A percentile compares a stretch with the other conserved stretches of the same genome.
Evolutionary conservation across 2,797 vertebrate genomes (phyloP).

Genomic region (Crocodylus rhombifer): DNA sequence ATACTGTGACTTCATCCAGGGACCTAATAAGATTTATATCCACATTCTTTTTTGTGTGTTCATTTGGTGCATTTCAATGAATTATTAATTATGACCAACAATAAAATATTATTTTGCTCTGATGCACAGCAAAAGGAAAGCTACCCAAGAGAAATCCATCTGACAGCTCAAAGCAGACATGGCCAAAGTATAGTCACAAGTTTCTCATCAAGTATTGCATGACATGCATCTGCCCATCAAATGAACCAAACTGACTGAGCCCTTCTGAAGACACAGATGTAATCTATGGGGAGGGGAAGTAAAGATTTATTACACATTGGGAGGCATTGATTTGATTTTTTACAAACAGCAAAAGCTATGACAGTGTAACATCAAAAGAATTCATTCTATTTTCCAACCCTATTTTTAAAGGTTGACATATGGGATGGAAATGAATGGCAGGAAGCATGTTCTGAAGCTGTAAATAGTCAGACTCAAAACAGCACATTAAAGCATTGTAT

Average conservation of each 20-base stretch:
- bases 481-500: constrained; percentile 27
- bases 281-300: constrained; percentile 74
- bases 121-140: constrained; percentile 79
- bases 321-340: constrained; percentile 63
- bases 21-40: constrained; percentile 82
- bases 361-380: constrained; percentile 48
- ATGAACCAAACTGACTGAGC: constrained; percentile 72
- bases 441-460: constrained; percentile 34
- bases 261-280: constrained; percentile 73
- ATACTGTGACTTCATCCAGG: constrained; percentile 77
- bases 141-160: constrained; percentile 77
- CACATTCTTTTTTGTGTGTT: constrained; percentile 69
- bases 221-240: constrained; percentile 77
- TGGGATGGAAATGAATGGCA: constrained; percentile 29
- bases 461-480: constrained; percentile 41
- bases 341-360: constrained; percentile 48
- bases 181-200: constrained; percentile 67
- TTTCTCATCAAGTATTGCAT: constrained; percentile 69
- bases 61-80: constrained; percentile 83
- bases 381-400: constrained; percentile 35
- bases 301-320: constrained; percentile 60
- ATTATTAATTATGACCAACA: constrained; percentile 87
- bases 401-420: constrained; percentile 54
- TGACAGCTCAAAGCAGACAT: constrained; percentile 77
- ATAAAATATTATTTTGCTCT: constrained; percentile 84